These are phyloP conservation scores for Panthera uncia DNA, from an alignment of 2,113 vertebrate genomes.

Conservation along the genomic window DNA sequence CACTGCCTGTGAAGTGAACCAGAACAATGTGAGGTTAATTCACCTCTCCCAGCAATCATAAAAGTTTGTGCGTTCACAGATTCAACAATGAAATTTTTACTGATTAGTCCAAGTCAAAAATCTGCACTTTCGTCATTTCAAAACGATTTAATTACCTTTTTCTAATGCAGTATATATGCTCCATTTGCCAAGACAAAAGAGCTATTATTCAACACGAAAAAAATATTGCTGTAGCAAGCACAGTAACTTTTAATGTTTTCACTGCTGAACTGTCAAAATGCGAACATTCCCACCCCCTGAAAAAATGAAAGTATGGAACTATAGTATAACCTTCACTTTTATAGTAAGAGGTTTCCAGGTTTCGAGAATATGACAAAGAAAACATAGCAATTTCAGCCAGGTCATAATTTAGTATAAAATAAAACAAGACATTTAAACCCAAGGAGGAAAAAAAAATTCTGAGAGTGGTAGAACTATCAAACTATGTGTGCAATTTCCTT, in stretches of 20 bases:
- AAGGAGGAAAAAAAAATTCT: conserved; percentile 79
- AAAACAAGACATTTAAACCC: conserved; percentile 88
- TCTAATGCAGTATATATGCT: conserved; percentile 71
- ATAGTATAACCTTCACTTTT: conserved; percentile 76
- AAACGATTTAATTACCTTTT: conserved; percentile 76
- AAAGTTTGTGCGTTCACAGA: conserved; percentile 67
- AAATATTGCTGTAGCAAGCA: conserved; percentile 53
- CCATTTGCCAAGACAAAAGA: conserved; percentile 78
- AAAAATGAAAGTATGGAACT: conserved; percentile 64
- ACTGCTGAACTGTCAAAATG: conserved; percentile 73
- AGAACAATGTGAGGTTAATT: conserved; percentile 68
- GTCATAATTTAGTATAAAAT: conserved; percentile 89
- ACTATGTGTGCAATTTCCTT: conserved; percentile 87
- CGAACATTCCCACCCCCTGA: conserved; percentile 52
- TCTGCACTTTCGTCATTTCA: conserved; percentile 62
- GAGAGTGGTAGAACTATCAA: conserved; percentile 85
- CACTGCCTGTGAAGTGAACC: conserved; percentile 49
- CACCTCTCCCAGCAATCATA: conserved; percentile 62
- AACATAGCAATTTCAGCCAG: conserved; percentile 79
- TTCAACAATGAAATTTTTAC: conserved; percentile 63
- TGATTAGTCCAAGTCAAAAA: conserved; percentile 69
- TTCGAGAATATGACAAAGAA: conserved; percentile 78
- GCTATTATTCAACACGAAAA: conserved; percentile 72
- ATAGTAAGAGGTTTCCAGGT: conserved; percentile 79
- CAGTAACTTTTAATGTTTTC: conserved; percentile 75